Percentiles rank a stretch among this genome's conserved stretches.
These are phyloP conservation scores for Morinoia aosen DNA, from an alignment of 2,888 invertebrate genomes.

Conservation along the genomic window DNA sequence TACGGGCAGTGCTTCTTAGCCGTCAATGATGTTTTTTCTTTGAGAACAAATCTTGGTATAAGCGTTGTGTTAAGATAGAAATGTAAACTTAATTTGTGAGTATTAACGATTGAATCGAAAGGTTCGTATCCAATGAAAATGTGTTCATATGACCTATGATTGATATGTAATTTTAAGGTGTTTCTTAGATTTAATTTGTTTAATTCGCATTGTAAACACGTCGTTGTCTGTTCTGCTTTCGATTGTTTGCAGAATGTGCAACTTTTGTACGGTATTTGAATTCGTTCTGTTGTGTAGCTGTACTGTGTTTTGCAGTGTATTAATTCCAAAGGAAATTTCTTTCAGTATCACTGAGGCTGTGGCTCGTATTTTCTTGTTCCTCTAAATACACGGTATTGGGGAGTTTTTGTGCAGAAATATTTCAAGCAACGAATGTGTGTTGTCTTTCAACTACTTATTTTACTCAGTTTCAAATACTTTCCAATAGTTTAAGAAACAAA, in stretches of 20 bases:
- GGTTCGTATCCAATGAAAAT: background rate
- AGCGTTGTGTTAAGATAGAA: background rate
- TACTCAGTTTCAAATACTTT: too few relatives aligned
- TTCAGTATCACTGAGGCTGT: background rate
- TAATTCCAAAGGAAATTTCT: background rate
- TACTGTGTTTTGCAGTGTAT: too few relatives aligned
- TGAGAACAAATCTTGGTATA: background rate
- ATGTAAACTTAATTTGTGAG: background rate
- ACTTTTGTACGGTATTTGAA: too few relatives aligned
- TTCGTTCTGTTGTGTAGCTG: too few relatives aligned
- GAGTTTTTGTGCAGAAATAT: background rate
- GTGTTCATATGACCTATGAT: background rate
- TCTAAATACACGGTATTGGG: background rate
- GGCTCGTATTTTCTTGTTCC: background rate
- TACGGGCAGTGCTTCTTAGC: too few relatives aligned
- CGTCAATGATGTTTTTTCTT: background rate
- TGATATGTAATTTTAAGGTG: background rate
- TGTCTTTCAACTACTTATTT: background rate
- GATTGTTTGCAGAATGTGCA: too few relatives aligned
- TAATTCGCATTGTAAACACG: too few relatives aligned
- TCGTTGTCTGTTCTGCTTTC: too few relatives aligned
- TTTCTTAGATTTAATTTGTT: background rate
- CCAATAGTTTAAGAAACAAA: background rate
- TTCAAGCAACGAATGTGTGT: background rate
- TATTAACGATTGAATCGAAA: background rate